Base-by-base conservation (phyloP, 2,113 vertebrate species). In the Hydrolagus affinis region DNA sequence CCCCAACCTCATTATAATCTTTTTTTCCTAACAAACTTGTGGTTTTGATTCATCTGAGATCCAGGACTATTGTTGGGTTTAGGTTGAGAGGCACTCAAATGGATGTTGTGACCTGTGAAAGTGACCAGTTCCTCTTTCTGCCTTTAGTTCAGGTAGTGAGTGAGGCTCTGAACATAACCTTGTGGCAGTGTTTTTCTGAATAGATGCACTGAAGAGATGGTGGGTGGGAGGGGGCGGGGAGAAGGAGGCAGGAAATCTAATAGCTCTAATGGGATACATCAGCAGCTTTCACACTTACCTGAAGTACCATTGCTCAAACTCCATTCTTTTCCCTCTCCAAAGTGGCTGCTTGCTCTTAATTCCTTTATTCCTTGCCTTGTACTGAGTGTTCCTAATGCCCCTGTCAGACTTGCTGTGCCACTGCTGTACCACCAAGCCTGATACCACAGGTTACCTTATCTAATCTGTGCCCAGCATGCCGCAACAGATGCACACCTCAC, bases 401-500 rank as follows among this genome's bases (percentile, higher is more conserved):
- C 62, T 68, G 62, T 44, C 78, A 66, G 78, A 75, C 8, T 2
- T 56, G 17, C 32, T 83, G 9, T 66, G 44, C 44, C 44, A 44
- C 6, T 44, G 44, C 44, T n/a, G n/a, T n/a, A n/a, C n/a, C n/a
- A n/a, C n/a, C n/a, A n/a, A 32, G 78, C 14, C 6, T 1, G 66
- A 30, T 19, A 15, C 32, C 66, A 66, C 62, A 83, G 78, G 78
- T 68, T 83, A 10, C 21, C 25, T 28, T 28, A 30, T 15, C 25
- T 66, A 66, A 83, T 28, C 25, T 83, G 78, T 19, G 25, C 66
- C 60, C 78, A 83, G 62, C 60, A 83, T 68, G 78, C 60, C 66
- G 78, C 62, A 66, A 66, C 60, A 66, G 14, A 68, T 83, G 78
- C 78, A 83, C 66, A 62, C 62, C 66, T 83, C 60, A 19, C 62